Base-by-base conservation (phyloP, 2,797 vertebrate genomes). In the Enteromius mattozi region DNA sequence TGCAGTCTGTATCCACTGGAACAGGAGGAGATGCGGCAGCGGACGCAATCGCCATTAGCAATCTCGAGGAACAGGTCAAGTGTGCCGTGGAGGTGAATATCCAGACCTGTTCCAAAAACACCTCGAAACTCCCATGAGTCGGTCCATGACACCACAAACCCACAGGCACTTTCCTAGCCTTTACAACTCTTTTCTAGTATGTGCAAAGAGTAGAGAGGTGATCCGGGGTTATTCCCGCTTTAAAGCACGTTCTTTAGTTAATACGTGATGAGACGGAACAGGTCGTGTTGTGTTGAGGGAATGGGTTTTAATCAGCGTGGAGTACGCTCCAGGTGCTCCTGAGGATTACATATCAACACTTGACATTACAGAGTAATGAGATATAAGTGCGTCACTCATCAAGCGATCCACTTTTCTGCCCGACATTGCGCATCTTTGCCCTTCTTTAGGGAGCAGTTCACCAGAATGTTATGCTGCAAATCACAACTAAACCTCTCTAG, bases 11-110 rank as follows among this genome's bases (percentile, higher is more conserved):
- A 80, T 93, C 96, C 7, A 77, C 88, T 61, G 89, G 88, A 10
- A 10, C 91, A 59, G 94, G 91, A 83, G 92, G 83, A 69, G 92
- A 92, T 80, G 33, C 87, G 1, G 69, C 91, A 89, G 90, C 94
- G 77, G 96, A 96, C 78, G 94, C 95, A 27, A 89, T 89, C 6
- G 56, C 94, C 77, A 82, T 97, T 85, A 95, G 69, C 92, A 96
- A 96, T 87, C 96, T 99, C 78, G 95, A 96, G 86, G 96, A 98
- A 49, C 97, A 99, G 16, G 88, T 99, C 75, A 94, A 94, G 68
- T 92, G 97, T 87, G 94, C 92, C 72, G 95, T 95, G 85, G 92
- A 97, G 93, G 98, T 99, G 76, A 88, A 92, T 85, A 90, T 83
- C 47, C 63, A 30, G 72, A 77, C 81, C 72, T 16, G 61, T 51